Evolutionary conservation across 2,797 vertebrate species (phyloP), one percentile per base, ranked within the genome.

Genomic region (Pagetopsis macropterus): DNA sequence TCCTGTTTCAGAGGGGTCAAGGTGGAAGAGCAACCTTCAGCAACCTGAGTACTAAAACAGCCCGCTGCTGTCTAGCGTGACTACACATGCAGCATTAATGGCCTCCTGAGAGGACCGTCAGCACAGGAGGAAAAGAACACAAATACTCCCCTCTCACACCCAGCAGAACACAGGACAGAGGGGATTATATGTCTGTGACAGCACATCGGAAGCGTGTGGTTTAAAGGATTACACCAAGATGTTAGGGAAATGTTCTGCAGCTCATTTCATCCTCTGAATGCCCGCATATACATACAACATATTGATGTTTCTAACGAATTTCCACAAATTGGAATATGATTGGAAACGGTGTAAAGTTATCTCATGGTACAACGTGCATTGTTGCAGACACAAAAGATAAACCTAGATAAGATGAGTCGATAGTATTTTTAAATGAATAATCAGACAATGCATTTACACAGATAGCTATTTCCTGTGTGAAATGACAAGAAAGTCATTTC

Each of bases 1-100:
- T 94, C 90, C 79, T 60, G 73, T 94, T 95, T 92, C 88, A 85
- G 56, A 48, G 72, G 83, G 87, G 88, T 94, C 46, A 85, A 87
- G 92, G 91, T 84, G 87, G 90, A 78, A 82, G 65, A 61, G 68
- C 84, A 76, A 91, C 90, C 88, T 88, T 83, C 78, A 87, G 92
- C 90, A 93, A 89, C 88, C 79, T 57, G 71, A 90, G 91, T 75
- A 76, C 79, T 82, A 85, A 91, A 92, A 82, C 90, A 91, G 77
- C 83, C 89, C 85, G 73, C 78, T 67, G 68, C 81, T 86, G 83
- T 89, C 65, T 84, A 74, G 85, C 52, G 44, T 76, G 72, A 79
- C 76, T 67, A 79, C 74, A 83, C 67, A 62, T 72, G 82, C 40
- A 31, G 75, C 87, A 79, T 81, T 62, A 83, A 88, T 62, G 81